Base-by-base conservation (phyloP, 2,888 invertebrate genomes). In the Corbicula japonica region DNA sequence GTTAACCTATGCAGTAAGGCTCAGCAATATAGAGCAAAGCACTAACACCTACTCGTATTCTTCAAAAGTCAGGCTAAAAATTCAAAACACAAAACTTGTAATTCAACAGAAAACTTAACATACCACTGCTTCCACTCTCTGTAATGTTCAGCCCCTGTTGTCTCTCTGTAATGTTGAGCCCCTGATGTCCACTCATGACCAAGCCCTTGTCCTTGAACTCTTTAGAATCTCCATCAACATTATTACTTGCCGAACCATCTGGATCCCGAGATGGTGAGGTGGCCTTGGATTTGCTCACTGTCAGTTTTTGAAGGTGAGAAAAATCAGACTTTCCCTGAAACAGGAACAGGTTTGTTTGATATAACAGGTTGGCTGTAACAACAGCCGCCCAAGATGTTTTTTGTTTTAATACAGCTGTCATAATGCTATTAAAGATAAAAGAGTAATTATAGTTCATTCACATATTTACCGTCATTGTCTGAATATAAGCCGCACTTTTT, bases 121-220 rank as follows among this genome's bases (percentile, higher is more conserved):
- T 8, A 38, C 15, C 15, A 12, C 41, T 12, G 41, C 41, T 38
- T 38, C 41, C 15, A 38, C 41, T 38, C 41, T 8, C 10, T 15
- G 18, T 8, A 38, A 12, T 38, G 8, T 15, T 15, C 15, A 38
- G 41, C 15, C 41, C 41, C 41, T 38, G 18, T 12, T 38, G 8
- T 38, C 15, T 12, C 18, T 12, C 35, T 4, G 21, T 46, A n/a
- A 70, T 70, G 35, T 70, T 70, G 26, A 23, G 30, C 0, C 46
- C 26, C n/a, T 30, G 48, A n/a, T 21, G 32, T 12, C 35, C 46
- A 28, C 28, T 56, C 1, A 73, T 21, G 34, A 35, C 26, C 32
- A 73, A 6, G 38, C 65, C 46, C 58, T 73, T 73, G 38, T 73
- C 72, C 2, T 46, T 46, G 56, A 73, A 12, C 18, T 46, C 46